Evolutionary conservation across 2,888 invertebrate species (phyloP).

Genomic region (Coelopa pilipes): DNA sequence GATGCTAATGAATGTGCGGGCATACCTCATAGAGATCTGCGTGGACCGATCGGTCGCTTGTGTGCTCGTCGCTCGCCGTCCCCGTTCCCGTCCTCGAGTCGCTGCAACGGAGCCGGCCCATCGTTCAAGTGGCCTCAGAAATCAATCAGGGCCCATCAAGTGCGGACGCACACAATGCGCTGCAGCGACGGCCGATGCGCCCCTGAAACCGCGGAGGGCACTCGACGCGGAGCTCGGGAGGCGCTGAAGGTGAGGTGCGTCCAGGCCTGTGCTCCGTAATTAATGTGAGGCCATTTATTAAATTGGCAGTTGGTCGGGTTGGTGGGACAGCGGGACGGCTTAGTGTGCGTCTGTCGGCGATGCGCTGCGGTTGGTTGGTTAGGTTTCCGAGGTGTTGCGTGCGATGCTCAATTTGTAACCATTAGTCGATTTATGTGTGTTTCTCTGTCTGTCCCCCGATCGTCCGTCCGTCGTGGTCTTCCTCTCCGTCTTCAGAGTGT

Average conservation of each 20-base stretch:
- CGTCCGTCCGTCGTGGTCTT: too few relatives aligned
- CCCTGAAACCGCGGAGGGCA: constrained; percentile 19
- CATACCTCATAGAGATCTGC: too few relatives aligned
- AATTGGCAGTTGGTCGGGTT: constrained; percentile 58
- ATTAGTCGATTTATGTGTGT: constrained; percentile 57
- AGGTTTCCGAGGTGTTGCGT: constrained; percentile 40
- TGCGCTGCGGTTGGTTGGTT: constrained; percentile 38
- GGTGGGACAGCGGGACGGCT: constrained; percentile 35
- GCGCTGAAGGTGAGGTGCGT: constrained; percentile 42
- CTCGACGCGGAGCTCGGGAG: constrained; percentile 34
- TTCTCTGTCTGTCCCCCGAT: constrained; percentile 36
- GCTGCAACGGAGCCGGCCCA: constrained; percentile 25
- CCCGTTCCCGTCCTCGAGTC: neutral
- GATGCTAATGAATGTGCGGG: too few relatives aligned
- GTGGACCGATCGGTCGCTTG: too few relatives aligned
- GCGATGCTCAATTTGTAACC: constrained; percentile 60
- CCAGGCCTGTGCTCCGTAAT: constrained; percentile 51
- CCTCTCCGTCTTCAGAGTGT: constrained; percentile 36
- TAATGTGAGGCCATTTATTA: constrained; percentile 63
- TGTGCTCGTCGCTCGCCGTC: too few relatives aligned
- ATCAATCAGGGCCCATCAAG: constrained; percentile 64
- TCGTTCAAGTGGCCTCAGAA: constrained; percentile 59
- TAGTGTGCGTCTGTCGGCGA: constrained; percentile 39
- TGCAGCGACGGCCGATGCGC: constrained; percentile 36
- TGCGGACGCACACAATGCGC: constrained; percentile 37